Evolutionary conservation across 1,140 invertebrate species (phyloP), one percentile per base, ranked within the genome.

Genomic region (Scaptomyza graminum): DNA sequence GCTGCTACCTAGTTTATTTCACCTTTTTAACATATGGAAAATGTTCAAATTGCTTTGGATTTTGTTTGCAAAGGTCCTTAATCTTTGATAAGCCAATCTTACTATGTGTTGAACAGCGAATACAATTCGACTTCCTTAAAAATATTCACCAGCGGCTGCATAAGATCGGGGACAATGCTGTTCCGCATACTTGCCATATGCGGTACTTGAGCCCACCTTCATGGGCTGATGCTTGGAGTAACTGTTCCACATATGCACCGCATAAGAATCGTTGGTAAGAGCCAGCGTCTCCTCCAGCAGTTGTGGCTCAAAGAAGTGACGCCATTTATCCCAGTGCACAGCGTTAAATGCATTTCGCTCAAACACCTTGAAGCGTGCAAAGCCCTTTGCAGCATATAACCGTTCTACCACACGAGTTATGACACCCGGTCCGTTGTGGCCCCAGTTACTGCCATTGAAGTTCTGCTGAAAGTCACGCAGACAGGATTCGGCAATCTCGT

Each of bases 161-260:
- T 93, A 94, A 18, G 94, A 91, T 47, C 91, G 92, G 0, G 95
- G 94, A 85, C 95, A 95, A 91, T 93, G 93, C 57, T 93, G 92
- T 57, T 92, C 92, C 1, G 95, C 94, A 18, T 94, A 92, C 25
- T 92, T 66, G 7, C 92, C 92, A 66, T 95, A 95, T 2, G 94
- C 93, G 34, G 92, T 93, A 22, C 92, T 90, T 6, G 93, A 92
- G 11, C 92, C 91, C 0, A 93, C 91, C 11, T 80, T 77, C 13
- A 95, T 90, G 22, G 76, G 90, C 43, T 90, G 79, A 0, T 90
- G 67, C 11, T 83, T 92, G 50, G 94, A 95, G 41, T 94, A 93
- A 44, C 94, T 94, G 75, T 96, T 96, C 95, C 95, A 96, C 0
- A 96, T 94, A 65, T 96, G 95, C 55, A 95, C 94, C 0, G 93